Evolutionary conservation across 2,113 vertebrate genomes (phyloP).

Genomic region (Anguilla japonica): DNA sequence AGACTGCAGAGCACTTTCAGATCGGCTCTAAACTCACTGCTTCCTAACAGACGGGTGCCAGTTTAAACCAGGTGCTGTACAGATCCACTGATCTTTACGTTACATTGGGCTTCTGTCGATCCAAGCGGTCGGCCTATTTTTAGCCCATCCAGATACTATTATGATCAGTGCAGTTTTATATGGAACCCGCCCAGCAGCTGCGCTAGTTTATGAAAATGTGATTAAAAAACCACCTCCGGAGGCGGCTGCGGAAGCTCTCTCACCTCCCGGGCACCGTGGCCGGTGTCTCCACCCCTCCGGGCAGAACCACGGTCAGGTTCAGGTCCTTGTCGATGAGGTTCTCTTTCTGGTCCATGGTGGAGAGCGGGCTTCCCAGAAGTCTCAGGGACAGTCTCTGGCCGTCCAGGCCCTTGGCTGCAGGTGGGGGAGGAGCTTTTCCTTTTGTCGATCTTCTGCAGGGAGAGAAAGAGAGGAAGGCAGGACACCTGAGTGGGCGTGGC

Average conservation of each 20-base stretch:
- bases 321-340: constrained; percentile 81
- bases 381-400: constrained; percentile 66
- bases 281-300: constrained; percentile 82
- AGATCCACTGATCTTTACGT: background rate
- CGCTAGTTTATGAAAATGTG: background rate
- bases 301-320: constrained; percentile 83
- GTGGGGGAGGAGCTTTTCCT: constrained; percentile 88
- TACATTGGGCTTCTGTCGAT: background rate
- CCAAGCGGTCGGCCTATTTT: background rate
- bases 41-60: background rate
- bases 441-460: constrained; percentile 81
- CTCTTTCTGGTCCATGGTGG: constrained; percentile 87
- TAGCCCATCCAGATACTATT: background rate
- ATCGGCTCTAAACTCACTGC: background rate
- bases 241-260: background rate
- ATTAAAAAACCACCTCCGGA: background rate
- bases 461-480: constrained; percentile 15
- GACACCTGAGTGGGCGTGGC: background rate
- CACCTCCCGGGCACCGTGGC: constrained; percentile 87
- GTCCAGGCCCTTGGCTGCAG: constrained; percentile 63
- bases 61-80: background rate
- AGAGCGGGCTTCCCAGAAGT: constrained; percentile 58
- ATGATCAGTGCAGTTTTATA: background rate
- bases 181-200: no score
- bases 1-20: background rate